These are phyloP conservation scores for Tylochromis polylepis DNA, from an alignment of 2,113 vertebrate genomes.

Conservation along the genomic window DNA sequence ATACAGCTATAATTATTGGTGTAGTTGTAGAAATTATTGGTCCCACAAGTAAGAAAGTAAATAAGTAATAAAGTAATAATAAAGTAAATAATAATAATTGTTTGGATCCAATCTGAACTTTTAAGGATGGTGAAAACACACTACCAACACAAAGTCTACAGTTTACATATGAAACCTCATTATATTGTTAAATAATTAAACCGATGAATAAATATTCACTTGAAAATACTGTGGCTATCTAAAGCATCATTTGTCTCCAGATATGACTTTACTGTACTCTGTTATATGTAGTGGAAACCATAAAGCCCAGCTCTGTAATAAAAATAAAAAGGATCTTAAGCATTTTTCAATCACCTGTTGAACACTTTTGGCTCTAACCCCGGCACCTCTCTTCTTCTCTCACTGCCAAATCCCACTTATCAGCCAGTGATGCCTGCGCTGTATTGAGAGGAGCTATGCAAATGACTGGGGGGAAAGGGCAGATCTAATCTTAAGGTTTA, in stretches of 20 bases:
- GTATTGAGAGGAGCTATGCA: constrained; percentile 55
- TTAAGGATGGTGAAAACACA: background rate
- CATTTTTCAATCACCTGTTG: constrained; percentile 30
- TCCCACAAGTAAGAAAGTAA: background rate
- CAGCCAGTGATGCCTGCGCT: constrained; percentile 43
- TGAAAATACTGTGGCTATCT: background rate
- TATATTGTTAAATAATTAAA: background rate
- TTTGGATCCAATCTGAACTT: background rate
- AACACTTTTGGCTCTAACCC: background rate
- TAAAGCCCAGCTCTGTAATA: background rate
- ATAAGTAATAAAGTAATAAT: background rate
- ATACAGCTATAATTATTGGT: background rate
- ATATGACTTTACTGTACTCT: background rate
- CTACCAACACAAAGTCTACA: background rate
- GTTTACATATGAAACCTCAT: background rate
- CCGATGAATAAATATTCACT: background rate
- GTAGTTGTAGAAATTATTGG: background rate
- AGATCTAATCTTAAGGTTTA: constrained; percentile 72
- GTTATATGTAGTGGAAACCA: background rate
- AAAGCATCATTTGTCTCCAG: background rate
- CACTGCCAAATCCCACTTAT: constrained; percentile 63
- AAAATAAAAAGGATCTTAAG: background rate
- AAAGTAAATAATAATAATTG: background rate
- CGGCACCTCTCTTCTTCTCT: constrained; percentile 29
- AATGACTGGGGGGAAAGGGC: constrained; percentile 63